phyloP scores from a whole-genome alignment of 2,797 vertebrate species.

The Pagetopsis macropterus region DNA sequence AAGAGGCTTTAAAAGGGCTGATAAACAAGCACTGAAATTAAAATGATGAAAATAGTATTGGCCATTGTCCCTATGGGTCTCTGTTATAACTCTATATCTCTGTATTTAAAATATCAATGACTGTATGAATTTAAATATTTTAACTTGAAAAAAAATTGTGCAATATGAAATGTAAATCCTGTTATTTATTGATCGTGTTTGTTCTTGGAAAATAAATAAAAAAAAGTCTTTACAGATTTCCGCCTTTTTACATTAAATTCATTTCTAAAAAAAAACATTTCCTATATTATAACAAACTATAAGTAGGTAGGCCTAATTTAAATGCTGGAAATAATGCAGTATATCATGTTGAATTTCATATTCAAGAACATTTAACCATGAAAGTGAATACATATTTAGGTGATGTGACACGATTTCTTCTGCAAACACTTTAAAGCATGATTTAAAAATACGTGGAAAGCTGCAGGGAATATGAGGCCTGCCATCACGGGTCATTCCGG shows the following conservation, averaged over 20 bases:
- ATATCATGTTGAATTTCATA: background rate
- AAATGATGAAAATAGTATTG: conserved; percentile 89
- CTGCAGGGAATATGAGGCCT: conserved; percentile 94
- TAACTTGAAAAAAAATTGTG: conserved; percentile 97
- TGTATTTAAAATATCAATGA: conserved; percentile 98
- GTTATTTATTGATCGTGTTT: conserved; percentile 99
- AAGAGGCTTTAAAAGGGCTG: conserved; percentile 84
- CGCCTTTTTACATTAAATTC: conserved; percentile 46
- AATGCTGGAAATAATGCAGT: background rate
- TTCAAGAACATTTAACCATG: background rate
- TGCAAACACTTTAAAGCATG: conserved; percentile 89
- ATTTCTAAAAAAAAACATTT: background rate
- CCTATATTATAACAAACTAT: background rate
- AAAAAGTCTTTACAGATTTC: conserved; percentile 79
- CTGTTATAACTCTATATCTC: conserved; percentile 95
- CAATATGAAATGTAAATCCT: conserved; percentile 99
- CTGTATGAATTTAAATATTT: conserved; percentile 99
- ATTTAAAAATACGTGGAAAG: conserved; percentile 91
- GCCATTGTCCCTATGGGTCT: conserved; percentile 91
- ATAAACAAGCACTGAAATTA: conserved; percentile 87
- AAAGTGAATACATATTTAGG: conserved; percentile 83
- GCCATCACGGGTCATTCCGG: conserved; percentile 97
- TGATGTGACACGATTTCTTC: conserved; percentile 86
- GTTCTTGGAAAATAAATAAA: conserved; percentile 99
- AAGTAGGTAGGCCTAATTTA: background rate